Conservation (phyloP, 23 tunicate genomes). For the Ascidia mentula region DNA sequence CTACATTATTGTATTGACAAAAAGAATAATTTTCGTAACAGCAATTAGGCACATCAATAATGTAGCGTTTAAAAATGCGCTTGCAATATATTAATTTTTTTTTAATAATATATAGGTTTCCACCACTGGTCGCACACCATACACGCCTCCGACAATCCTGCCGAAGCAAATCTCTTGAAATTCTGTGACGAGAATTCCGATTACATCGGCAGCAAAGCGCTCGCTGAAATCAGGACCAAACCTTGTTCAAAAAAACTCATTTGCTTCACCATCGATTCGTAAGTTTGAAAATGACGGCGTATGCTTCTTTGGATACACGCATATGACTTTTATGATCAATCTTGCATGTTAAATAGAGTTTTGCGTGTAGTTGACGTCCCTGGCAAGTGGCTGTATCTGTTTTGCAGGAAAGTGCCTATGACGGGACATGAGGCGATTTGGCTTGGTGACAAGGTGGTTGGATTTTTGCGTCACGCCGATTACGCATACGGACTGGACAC, state of each 20-base stretch:
- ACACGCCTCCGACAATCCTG: slow-evolving; percentile 34
- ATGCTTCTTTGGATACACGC: too few relatives aligned
- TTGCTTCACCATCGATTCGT: slow-evolving; percentile 65
- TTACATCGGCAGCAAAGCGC: slow-evolving; percentile 38
- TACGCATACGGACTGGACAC: slow-evolving; percentile 40
- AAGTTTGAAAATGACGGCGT: background rate
- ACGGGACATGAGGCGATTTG: slow-evolving; percentile 63
- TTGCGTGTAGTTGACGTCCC: too few relatives aligned
- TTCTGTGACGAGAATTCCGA: slow-evolving; percentile 36
- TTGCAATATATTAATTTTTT: too few relatives aligned
- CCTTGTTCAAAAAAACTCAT: slow-evolving; percentile 36
- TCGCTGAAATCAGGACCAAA: slow-evolving; percentile 2
- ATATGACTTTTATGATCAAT: too few relatives aligned
- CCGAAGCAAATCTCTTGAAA: slow-evolving; percentile 37
- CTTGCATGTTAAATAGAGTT: too few relatives aligned
- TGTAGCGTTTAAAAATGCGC: background rate
- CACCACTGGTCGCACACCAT: slow-evolving; percentile 88
- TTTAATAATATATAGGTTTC: slow-evolving; percentile 59
- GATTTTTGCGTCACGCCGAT: slow-evolving; percentile 41
- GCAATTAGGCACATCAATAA: background rate
- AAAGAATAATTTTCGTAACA: background rate
- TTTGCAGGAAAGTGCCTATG: slow-evolving; percentile 63
- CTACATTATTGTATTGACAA: background rate
- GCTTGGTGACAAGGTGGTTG: slow-evolving; percentile 61
- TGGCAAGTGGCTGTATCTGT: too few relatives aligned